phyloP scores from a whole-genome alignment of 2,888 invertebrate species.

The Dorcus parallelipipedus region DNA sequence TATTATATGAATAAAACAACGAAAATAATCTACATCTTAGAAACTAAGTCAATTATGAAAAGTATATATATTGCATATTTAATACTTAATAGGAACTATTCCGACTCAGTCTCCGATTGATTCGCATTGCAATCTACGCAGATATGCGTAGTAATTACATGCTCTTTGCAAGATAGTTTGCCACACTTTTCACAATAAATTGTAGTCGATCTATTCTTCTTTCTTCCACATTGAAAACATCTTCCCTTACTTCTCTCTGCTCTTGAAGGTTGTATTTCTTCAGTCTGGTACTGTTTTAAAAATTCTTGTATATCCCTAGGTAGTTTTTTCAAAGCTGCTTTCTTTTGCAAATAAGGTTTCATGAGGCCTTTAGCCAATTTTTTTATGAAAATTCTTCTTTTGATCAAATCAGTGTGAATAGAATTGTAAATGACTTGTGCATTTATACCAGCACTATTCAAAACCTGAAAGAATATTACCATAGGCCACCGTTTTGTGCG shows the following conservation, averaged over 20 bases:
- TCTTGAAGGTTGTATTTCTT: not conserved
- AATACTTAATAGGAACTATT: not conserved
- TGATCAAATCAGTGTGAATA: not conserved
- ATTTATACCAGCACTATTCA: constrained; percentile 30
- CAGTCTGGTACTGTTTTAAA: not conserved
- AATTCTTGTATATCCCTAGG: not conserved
- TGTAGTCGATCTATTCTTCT: not conserved
- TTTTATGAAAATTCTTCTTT: too few relatives aligned
- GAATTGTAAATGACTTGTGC: constrained; percentile 14
- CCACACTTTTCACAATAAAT: not conserved
- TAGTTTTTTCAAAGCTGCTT: not conserved
- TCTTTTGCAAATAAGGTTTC: not conserved
- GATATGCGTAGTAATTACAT: not conserved
- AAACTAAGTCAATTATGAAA: too few relatives aligned
- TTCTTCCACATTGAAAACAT: not conserved
- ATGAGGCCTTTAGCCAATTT: not conserved
- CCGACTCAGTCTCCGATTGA: not conserved
- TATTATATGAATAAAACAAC: not conserved
- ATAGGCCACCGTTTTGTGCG: constrained; percentile 27
- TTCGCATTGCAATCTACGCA: not conserved
- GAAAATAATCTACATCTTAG: too few relatives aligned
- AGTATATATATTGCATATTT: not conserved
- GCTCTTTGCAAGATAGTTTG: not conserved
- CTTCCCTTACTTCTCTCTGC: not conserved
- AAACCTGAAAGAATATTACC: too few relatives aligned